Conservation (phyloP, 1,140 invertebrate species). For the Heliconius congener region DNA sequence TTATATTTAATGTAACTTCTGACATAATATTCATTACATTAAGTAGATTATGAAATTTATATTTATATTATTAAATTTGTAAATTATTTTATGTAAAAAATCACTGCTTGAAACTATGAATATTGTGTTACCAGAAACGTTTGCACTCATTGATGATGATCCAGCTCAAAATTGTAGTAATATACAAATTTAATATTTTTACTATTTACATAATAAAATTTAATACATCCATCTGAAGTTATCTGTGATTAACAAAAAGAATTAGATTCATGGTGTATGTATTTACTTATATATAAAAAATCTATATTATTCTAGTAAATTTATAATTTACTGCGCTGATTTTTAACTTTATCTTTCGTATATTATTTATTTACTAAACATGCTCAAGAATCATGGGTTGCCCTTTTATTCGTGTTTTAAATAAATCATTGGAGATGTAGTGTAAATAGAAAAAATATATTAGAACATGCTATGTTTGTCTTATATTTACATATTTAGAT, state of each 20-base stretch:
- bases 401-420: background rate
- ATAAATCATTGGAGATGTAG: background rate
- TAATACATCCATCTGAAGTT: constrained; percentile 6
- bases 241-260: constrained; percentile 4
- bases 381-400: background rate
- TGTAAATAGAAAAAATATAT: background rate
- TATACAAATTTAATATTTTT: background rate
- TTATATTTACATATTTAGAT: constrained; percentile 12
- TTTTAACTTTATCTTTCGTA: background rate
- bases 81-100: background rate
- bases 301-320: background rate
- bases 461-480: background rate
- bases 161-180: background rate
- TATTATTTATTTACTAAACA: constrained; percentile 7
- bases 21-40: constrained; percentile 9
- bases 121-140: background rate
- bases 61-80: constrained; percentile 1
- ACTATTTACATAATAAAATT: background rate
- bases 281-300: constrained; percentile 7
- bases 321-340: constrained; percentile 5
- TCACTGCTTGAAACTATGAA: background rate
- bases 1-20: background rate
- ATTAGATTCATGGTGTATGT: background rate
- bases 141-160: background rate
- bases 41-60: background rate